phyloP scores from a whole-genome alignment of 1,140 invertebrate genomes.

The Stegodyphus dumicola region DNA sequence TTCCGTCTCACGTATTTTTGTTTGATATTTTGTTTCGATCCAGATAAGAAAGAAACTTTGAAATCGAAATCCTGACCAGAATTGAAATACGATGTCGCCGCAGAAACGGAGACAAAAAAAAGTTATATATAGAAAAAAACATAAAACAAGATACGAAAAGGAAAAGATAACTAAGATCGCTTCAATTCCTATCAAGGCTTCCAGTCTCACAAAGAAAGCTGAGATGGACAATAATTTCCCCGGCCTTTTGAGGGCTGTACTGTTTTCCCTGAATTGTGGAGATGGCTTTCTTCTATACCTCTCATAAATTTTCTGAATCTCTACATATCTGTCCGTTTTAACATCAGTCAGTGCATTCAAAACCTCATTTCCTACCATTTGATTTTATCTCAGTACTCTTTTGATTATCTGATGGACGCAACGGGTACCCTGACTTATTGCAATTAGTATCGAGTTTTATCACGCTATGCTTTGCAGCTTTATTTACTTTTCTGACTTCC shows the following conservation, averaged over 20 bases:
- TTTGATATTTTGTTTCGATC: conserved; percentile 31
- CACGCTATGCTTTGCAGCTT: no score
- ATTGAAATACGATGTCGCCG: conserved; percentile 59
- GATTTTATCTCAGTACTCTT: conserved; percentile 29
- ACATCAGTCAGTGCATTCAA: conserved; percentile 48
- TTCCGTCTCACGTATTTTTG: conserved; percentile 20
- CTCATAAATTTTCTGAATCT: conserved; percentile 49
- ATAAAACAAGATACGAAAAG: conserved; percentile 2
- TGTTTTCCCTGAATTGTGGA: conserved; percentile 39
- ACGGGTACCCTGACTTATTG: conserved; percentile 9
- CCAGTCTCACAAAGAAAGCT: not conserved
- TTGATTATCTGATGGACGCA: conserved; percentile 11
- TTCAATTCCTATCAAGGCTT: conserved; percentile 30
- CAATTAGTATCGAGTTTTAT: conserved; percentile 11
- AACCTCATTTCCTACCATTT: conserved; percentile 42
- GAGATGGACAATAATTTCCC: conserved; percentile 49
- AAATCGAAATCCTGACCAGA: conserved; percentile 59
- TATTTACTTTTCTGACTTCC: not conserved
- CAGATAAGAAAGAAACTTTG: conserved; percentile 58
- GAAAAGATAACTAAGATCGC: conserved; percentile 56
- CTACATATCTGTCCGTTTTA: conserved; percentile 45
- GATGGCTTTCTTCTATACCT: conserved; percentile 42
- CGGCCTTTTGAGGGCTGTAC: conserved; percentile 38
- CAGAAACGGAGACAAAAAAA: conserved; percentile 53
- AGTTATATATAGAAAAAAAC: conserved; percentile 20